phyloP scores from a whole-genome alignment of 2,797 vertebrate species.

The Lutjanus argentimaculatus region DNA sequence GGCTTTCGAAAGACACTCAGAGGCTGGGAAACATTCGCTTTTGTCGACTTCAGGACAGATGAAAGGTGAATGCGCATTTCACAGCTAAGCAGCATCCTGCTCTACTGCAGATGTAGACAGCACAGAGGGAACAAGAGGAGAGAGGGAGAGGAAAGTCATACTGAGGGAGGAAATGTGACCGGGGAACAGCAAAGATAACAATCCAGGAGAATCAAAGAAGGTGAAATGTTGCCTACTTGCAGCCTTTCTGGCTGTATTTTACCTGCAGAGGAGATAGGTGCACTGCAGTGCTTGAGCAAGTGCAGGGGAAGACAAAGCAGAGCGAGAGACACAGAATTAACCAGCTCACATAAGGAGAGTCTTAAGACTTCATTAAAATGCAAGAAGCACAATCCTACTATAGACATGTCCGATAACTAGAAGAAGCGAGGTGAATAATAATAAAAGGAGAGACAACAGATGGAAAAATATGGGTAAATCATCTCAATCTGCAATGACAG shows the following conservation, averaged over 20 bases:
- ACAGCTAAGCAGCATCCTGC: constrained; percentile 18
- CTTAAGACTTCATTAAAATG: constrained; percentile 6
- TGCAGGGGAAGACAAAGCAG: constrained; percentile 4
- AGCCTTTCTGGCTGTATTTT: neutral
- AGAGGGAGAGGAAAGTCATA: neutral
- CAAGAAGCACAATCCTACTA: neutral
- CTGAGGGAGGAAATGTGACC: neutral
- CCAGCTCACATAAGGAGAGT: constrained; percentile 5
- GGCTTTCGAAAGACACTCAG: neutral
- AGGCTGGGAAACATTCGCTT: neutral
- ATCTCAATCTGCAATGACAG: neutral
- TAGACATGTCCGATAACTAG: constrained; percentile 6
- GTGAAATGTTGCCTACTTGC: neutral
- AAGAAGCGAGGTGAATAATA: constrained; percentile 6
- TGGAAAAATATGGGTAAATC: neutral
- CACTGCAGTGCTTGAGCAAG: constrained; percentile 38
- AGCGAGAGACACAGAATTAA: neutral
- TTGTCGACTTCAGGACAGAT: constrained; percentile 1
- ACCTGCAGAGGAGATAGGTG: constrained; percentile 37
- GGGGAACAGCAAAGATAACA: constrained; percentile 8
- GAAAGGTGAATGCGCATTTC: constrained; percentile 55
- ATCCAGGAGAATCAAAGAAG: constrained; percentile 8
- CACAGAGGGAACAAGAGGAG: neutral
- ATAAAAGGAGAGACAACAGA: neutral
- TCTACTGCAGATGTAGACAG: constrained; percentile 32